These are phyloP conservation scores for Myrmophylax atrothorax DNA, from an alignment of 2,113 vertebrate genomes.

Conservation along the genomic window DNA sequence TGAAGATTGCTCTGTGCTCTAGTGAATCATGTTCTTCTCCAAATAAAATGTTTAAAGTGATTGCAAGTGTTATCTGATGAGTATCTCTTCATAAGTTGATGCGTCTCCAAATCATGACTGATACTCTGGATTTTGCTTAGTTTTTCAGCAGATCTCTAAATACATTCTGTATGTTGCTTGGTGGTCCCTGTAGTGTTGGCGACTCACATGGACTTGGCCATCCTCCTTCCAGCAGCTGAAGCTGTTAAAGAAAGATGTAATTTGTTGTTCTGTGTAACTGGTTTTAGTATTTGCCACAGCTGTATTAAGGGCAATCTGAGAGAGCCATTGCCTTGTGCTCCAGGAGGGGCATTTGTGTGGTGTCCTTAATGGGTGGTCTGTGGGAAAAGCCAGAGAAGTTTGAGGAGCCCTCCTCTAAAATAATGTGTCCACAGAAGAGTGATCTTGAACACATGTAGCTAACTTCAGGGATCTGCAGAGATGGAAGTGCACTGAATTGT, in stretches of 20 bases:
- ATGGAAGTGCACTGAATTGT: background rate
- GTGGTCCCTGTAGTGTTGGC: conserved; percentile 23
- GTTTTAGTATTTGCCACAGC: background rate
- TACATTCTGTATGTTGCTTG: background rate
- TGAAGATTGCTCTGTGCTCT: background rate
- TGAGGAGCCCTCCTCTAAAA: background rate
- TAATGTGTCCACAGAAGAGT: background rate
- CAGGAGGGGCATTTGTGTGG: background rate
- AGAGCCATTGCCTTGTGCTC: background rate
- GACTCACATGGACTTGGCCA: background rate
- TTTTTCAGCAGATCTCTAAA: background rate
- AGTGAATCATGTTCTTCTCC: background rate
- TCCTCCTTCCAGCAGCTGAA: conserved; percentile 28
- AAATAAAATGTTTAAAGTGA: background rate
- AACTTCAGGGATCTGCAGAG: background rate
- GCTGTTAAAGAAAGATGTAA: conserved; percentile 14
- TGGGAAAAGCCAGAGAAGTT: background rate
- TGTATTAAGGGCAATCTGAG: background rate
- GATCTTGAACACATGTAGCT: background rate
- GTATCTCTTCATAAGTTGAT: background rate
- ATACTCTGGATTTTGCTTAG: background rate
- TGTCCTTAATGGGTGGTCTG: conserved; percentile 15
- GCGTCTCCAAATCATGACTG: background rate
- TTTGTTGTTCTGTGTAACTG: background rate
- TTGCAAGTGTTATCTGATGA: background rate